Evolutionary conservation across 2,113 vertebrate genomes (phyloP).

Genomic region (Turdus rufiventris): DNA sequence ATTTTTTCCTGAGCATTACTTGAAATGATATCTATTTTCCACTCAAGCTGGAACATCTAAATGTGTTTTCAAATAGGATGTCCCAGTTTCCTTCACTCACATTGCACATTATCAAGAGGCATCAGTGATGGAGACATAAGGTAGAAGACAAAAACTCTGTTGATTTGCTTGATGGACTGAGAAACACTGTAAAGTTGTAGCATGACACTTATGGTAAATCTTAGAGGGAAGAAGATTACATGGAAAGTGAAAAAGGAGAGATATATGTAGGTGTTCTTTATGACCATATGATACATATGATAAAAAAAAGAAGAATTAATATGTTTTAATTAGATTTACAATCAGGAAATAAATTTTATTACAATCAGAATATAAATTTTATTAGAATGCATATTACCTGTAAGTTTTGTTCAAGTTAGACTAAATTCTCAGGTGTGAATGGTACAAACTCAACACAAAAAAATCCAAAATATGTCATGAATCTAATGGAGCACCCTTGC

Average conservation of each 20-base stretch:
- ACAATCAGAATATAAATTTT: not conserved
- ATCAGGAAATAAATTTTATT: not conserved
- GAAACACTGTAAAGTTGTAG: not conserved
- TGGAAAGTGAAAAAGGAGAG: not conserved
- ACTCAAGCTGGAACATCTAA: not conserved
- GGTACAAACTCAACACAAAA: not conserved
- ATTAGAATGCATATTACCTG: not conserved
- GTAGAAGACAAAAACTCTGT: not conserved
- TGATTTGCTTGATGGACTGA: not conserved
- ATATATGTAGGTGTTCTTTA: not conserved
- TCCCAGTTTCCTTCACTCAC: not conserved
- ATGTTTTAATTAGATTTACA: not conserved
- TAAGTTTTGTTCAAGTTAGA: not conserved
- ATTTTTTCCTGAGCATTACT: not conserved
- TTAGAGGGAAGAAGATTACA: not conserved
- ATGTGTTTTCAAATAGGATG: not conserved
- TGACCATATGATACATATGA: accelerated
- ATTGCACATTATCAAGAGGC: not conserved
- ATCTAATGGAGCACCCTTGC: not conserved
- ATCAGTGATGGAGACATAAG: not conserved
- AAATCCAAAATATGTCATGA: not conserved
- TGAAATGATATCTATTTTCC: not conserved
- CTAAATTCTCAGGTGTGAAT: not conserved
- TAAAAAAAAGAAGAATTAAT: not conserved
- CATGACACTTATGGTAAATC: not conserved